A percentile compares a stretch with the other conserved stretches of the same genome.
Evolutionary conservation across 2,113 vertebrate species (phyloP).

Genomic region (Anas platyrhynchos): DNA sequence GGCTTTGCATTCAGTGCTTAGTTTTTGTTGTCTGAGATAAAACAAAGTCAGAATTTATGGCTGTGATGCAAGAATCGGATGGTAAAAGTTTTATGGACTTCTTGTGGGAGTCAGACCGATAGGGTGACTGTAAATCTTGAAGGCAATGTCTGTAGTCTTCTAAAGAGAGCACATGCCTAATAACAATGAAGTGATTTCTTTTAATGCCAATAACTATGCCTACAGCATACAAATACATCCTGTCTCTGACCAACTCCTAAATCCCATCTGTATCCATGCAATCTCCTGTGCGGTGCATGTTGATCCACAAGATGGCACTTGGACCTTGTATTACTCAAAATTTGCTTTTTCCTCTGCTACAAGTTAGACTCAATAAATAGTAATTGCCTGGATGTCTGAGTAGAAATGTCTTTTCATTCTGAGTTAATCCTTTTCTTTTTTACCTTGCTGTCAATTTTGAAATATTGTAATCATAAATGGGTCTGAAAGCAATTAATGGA

Average conservation of each 20-base stretch:
- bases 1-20: background rate
- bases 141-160: background rate
- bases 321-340: background rate
- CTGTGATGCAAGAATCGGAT: background rate
- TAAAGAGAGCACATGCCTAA: background rate
- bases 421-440: background rate
- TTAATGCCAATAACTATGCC: background rate
- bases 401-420: background rate
- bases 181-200: background rate
- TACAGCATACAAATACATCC: background rate
- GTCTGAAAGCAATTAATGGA: background rate
- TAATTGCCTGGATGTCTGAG: background rate
- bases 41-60: background rate
- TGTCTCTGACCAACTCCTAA: background rate
- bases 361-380: background rate
- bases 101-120: background rate
- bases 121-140: background rate
- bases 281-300: rapidly evolving
- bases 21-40: background rate
- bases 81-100: constrained; percentile 24
- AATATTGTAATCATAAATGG: background rate
- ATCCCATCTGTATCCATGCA: rapidly evolving
- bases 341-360: background rate
- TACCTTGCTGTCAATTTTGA: background rate
- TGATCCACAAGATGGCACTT: constrained; percentile 50